Conservation (phyloP, 2,113 vertebrate genomes). For the Morone chrysops region DNA sequence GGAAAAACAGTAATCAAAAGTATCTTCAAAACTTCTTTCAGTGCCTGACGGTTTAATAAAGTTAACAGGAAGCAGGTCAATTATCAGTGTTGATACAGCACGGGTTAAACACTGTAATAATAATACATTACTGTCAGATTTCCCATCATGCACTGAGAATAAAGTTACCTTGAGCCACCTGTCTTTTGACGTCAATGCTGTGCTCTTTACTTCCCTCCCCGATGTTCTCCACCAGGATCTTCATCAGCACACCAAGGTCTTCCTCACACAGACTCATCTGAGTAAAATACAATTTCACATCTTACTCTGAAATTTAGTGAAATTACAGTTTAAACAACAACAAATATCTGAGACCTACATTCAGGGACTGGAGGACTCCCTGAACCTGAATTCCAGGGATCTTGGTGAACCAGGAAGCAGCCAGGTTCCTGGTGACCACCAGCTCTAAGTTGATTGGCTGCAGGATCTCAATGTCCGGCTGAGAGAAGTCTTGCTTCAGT, state of each 20-base stretch:
- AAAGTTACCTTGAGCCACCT: constrained; percentile 64
- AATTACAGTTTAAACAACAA: neutral
- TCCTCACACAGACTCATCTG: constrained; percentile 92
- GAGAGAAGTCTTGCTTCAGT: constrained; percentile 69
- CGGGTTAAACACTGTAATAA: neutral
- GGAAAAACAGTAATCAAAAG: neutral
- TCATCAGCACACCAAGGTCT: constrained; percentile 91
- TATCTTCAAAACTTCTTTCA: neutral
- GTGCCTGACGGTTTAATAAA: neutral
- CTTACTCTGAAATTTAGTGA: neutral
- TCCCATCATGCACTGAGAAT: constrained; percentile 1
- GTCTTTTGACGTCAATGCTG: constrained; percentile 63
- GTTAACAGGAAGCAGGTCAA: neutral
- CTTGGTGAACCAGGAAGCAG: constrained; percentile 90
- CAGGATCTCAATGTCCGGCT: constrained; percentile 89
- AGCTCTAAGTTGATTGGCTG: constrained; percentile 93
- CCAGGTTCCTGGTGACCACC: constrained; percentile 90
- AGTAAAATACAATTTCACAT: neutral
- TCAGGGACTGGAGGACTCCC: constrained; percentile 89
- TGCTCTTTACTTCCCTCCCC: constrained; percentile 84
- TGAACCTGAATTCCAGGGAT: constrained; percentile 90
- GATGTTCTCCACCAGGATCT: constrained; percentile 92
- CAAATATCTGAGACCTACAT: constrained; percentile 81
- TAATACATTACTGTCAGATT: neutral
- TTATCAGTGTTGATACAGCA: neutral